A percentile compares a stretch with the other conserved stretches of the same genome.
Evolutionary conservation across 2,113 vertebrate genomes (phyloP).

Genomic region (Phrynosoma platyrhinos): DNA sequence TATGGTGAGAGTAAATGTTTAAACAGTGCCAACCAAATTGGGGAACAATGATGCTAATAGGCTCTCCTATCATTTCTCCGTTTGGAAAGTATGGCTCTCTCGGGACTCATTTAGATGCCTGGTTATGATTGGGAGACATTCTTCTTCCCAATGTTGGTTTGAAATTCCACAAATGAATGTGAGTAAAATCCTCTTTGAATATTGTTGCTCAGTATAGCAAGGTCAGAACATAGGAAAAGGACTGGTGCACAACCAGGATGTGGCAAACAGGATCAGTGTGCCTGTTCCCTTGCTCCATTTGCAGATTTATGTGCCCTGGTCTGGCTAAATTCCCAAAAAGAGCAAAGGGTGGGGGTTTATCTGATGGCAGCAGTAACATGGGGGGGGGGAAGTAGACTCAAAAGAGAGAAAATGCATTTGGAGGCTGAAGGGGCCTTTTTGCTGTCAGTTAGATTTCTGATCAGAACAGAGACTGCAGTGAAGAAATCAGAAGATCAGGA

Average conservation of each 20-base stretch:
- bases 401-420: too few species aligned
- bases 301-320: too few species aligned
- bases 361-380: too few species aligned
- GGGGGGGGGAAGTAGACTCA: too few species aligned
- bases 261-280: background rate
- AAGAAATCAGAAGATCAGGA: too few species aligned
- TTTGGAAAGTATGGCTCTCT: conserved; percentile 60
- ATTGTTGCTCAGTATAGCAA: too few species aligned
- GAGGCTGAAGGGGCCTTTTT: too few species aligned
- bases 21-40: conserved; percentile 17
- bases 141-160: background rate
- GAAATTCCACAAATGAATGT: background rate
- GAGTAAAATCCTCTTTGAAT: background rate
- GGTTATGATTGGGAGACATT: background rate
- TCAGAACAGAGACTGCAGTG: too few species aligned
- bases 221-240: background rate
- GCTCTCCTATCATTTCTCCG: conserved; percentile 45
- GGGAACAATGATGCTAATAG: conserved; percentile 44
- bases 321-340: too few species aligned
- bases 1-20: conserved; percentile 22
- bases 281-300: too few species aligned
- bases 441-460: too few species aligned
- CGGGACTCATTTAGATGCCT: background rate
- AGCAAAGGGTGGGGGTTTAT: too few species aligned
- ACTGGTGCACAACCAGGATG: background rate